Conservation (phyloP, 2,797 vertebrate species). For the Florisuga fusca region DNA sequence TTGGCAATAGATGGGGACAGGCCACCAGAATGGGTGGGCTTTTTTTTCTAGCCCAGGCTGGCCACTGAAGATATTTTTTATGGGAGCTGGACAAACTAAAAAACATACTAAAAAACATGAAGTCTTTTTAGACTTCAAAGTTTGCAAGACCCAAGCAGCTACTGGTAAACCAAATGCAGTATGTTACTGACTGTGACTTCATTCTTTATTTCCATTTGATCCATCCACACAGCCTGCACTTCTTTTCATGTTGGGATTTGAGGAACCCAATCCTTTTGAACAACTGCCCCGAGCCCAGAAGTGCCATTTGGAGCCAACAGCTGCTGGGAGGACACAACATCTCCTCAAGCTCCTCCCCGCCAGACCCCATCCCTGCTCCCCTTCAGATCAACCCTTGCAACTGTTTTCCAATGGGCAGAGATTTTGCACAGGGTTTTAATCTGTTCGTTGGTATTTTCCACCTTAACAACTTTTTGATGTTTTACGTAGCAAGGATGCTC, state of each 20-base stretch:
- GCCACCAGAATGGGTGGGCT: rapidly evolving
- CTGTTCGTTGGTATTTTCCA: neutral
- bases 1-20: neutral
- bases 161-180: neutral
- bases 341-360: neutral
- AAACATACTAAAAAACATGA: neutral
- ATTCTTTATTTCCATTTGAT: neutral
- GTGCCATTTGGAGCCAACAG: constrained; percentile 22
- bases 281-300: neutral
- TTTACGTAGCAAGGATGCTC: constrained; percentile 19
- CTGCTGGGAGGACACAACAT: neutral
- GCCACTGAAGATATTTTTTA: neutral
- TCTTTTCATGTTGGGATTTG: neutral
- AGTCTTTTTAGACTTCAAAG: neutral
- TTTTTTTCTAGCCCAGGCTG: neutral
- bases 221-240: neutral
- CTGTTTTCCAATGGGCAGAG: neutral
- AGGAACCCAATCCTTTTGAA: constrained; percentile 15
- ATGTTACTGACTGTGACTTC: rapidly evolving
- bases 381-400: neutral
- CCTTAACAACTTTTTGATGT: constrained; percentile 2
- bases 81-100: neutral
- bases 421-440: neutral
- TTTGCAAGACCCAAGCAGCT: neutral
- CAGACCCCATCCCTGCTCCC: neutral